Evolutionary conservation across 2,113 vertebrate genomes (phyloP).

Genomic region (Psittacara wagleri): DNA sequence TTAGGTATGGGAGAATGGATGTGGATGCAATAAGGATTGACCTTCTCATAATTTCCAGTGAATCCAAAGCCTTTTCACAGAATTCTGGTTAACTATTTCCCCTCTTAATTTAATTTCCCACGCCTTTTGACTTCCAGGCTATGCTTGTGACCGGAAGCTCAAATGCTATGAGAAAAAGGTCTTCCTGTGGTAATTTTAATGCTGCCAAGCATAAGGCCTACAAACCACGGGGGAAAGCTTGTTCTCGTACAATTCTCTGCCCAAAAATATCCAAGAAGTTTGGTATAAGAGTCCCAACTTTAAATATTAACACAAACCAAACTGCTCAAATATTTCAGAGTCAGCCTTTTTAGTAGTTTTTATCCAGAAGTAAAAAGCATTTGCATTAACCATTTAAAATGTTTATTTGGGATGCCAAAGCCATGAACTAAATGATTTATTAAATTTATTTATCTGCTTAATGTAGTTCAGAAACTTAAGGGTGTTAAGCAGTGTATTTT

Average conservation of each 20-base stretch:
- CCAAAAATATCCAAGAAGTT: conserved; percentile 62
- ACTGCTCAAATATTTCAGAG: conserved; percentile 42
- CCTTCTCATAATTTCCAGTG: conserved; percentile 64
- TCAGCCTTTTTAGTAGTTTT: conserved; percentile 31
- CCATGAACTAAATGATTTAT: not conserved
- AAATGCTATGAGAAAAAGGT: conserved; percentile 74
- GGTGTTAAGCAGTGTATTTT: not conserved
- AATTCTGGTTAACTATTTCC: conserved; percentile 72
- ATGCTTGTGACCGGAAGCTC: conserved; percentile 68
- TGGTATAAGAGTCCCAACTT: conserved; percentile 60
- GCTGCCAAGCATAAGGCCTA: conserved; percentile 64
- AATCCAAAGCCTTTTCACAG: conserved; percentile 64
- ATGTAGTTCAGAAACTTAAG: not conserved
- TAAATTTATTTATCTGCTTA: not conserved
- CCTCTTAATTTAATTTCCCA: conserved; percentile 70
- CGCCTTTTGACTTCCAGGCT: conserved; percentile 70
- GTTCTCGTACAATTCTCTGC: conserved; percentile 59
- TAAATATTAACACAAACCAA: conserved; percentile 40
- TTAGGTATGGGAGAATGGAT: conserved; percentile 49
- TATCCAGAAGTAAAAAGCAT: not conserved
- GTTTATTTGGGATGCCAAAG: not conserved
- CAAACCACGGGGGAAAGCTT: conserved; percentile 64
- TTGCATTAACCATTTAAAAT: conserved; percentile 1
- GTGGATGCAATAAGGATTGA: conserved; percentile 59
- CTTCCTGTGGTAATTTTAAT: conserved; percentile 68